Conservation (phyloP, 2,113 vertebrate species). For the Thalassarche chlororhynchos region DNA sequence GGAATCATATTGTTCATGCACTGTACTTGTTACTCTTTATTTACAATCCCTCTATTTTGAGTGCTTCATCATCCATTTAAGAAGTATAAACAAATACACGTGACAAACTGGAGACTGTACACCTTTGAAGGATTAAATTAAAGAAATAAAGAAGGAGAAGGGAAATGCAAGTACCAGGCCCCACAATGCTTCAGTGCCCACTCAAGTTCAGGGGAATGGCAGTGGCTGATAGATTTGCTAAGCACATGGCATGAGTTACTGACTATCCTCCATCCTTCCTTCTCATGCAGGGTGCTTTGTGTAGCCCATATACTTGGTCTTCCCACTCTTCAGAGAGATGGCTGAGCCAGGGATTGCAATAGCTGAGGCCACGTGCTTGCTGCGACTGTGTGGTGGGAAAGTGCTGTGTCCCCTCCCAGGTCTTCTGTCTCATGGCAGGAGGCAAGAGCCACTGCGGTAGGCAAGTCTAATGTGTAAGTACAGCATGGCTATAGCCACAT, state of each 20-base stretch:
- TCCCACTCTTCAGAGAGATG: background rate
- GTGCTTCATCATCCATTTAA: background rate
- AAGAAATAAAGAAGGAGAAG: background rate
- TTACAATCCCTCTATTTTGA: background rate
- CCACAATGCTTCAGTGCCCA: background rate
- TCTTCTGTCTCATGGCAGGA: background rate
- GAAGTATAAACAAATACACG: background rate
- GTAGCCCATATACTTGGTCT: background rate
- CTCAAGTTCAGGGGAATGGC: background rate
- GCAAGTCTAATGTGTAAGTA: background rate
- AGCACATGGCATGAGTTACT: background rate
- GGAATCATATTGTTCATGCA: background rate
- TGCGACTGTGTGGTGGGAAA: background rate
- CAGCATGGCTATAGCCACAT: too few relatives aligned
- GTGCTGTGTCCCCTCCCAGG: background rate
- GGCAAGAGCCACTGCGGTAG: too few relatives aligned
- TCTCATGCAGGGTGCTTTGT: background rate
- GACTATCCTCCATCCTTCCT: background rate
- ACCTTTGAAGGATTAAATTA: background rate
- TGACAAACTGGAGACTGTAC: background rate
- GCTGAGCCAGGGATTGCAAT: background rate
- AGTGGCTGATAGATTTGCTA: background rate
- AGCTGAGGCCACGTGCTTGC: background rate
- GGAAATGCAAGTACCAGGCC: background rate
- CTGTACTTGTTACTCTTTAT: background rate